Conservation (phyloP, 2,888 invertebrate species). For the Myathropa florea region DNA sequence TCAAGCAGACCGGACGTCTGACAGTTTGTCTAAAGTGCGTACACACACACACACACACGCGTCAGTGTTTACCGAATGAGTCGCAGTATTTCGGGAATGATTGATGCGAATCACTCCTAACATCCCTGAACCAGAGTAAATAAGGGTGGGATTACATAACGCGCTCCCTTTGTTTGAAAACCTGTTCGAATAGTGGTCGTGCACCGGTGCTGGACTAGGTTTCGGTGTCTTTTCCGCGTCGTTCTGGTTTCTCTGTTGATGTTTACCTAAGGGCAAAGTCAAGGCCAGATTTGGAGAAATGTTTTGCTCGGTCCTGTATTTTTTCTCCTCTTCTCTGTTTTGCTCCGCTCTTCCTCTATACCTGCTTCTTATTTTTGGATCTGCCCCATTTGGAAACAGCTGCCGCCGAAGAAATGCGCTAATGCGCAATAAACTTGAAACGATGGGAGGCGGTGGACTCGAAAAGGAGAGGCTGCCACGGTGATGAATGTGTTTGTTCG, state of each 20-base stretch:
- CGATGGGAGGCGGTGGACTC: neutral
- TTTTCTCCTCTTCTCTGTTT: neutral
- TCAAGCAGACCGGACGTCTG: neutral
- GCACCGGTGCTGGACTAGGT: neutral
- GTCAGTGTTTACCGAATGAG: neutral
- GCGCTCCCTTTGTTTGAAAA: constrained; percentile 2
- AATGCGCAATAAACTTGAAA: constrained; percentile 38
- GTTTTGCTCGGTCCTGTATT: neutral
- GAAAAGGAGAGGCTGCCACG: neutral
- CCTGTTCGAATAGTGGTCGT: constrained; percentile 5
- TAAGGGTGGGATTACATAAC: constrained; percentile 21
- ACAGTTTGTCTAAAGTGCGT: constrained; percentile 28
- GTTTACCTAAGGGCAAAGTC: constrained; percentile 27
- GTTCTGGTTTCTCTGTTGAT: constrained; percentile 6
- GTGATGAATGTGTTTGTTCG: neutral
- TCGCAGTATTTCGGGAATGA: neutral
- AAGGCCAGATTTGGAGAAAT: constrained; percentile 36
- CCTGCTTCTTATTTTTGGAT: constrained; percentile 3
- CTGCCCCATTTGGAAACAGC: constrained; percentile 15
- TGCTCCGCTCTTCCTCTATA: constrained; percentile 12
- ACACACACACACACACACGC: neutral
- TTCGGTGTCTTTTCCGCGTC: neutral
- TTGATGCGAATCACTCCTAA: constrained; percentile 2
- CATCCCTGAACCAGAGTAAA: constrained; percentile 15
- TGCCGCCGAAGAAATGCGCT: constrained; percentile 11